Conservation (phyloP, 1,140 invertebrate species). For the Aleiodes sp. region DNA sequence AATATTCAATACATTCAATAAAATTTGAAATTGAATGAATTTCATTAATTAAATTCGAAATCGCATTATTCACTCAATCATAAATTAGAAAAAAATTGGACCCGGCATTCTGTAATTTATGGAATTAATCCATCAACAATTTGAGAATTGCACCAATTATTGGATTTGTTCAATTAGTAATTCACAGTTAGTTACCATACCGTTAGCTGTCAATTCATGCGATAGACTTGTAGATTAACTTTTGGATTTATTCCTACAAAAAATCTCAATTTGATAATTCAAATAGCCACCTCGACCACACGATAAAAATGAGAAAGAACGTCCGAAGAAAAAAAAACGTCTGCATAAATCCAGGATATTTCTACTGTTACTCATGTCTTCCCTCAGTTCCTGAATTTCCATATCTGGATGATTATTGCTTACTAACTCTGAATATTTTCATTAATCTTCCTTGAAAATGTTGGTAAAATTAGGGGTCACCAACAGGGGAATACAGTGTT, state of each 20-base stretch:
- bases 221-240: too few species aligned
- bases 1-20: too few species aligned
- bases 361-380: neutral
- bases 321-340: too few species aligned
- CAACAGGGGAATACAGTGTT: neutral
- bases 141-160: constrained; percentile 24
- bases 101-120: neutral
- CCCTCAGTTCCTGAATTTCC: neutral
- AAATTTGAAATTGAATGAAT: too few species aligned
- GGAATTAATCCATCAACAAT: constrained; percentile 13
- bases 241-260: too few species aligned
- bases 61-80: constrained; percentile 9
- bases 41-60: constrained; percentile 11
- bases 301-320: too few species aligned
- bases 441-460: constrained; percentile 30
- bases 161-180: constrained; percentile 26
- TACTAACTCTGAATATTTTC: constrained; percentile 40
- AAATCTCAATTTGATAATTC: too few species aligned
- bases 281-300: too few species aligned
- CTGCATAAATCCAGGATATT: too few species aligned
- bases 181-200: neutral
- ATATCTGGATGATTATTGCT: constrained; percentile 32
- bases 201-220: too few species aligned
- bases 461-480: neutral
- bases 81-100: neutral